Evolutionary conservation across 1,140 invertebrate genomes (phyloP).

Genomic region (Zaprionus inermis): DNA sequence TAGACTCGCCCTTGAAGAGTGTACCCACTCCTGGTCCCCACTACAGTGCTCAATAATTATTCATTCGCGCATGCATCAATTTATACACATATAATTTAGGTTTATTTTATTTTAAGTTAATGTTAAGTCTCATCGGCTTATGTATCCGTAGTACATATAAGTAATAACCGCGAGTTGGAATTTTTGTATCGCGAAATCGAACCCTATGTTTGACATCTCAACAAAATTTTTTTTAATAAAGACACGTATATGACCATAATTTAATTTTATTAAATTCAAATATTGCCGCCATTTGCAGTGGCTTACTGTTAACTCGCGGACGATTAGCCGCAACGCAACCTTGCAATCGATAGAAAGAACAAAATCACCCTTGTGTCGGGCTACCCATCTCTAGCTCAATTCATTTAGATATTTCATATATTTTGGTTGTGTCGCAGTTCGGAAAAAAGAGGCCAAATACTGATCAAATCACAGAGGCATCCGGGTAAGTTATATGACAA

Average conservation of each 20-base stretch:
- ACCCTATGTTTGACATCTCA: neutral
- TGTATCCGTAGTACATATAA: neutral
- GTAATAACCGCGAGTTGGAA: neutral
- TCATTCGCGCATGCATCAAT: neutral
- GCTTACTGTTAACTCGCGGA: neutral
- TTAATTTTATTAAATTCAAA: too few relatives aligned
- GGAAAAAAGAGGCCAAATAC: slow-evolving; percentile 67
- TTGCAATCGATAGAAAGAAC: slow-evolving; percentile 21
- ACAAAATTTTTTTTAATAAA: slow-evolving; percentile 2
- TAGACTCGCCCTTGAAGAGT: slow-evolving; percentile 92
- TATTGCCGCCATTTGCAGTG: neutral
- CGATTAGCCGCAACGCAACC: neutral
- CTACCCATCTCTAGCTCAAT: slow-evolving; percentile 20
- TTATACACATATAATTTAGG: neutral
- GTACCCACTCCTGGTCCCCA: slow-evolving; percentile 92
- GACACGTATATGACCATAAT: neutral
- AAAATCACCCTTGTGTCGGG: neutral
- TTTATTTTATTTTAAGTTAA: neutral
- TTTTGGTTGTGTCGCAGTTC: slow-evolving; percentile 55
- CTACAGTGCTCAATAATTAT: slow-evolving; percentile 80
- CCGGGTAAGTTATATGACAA: slow-evolving; percentile 66
- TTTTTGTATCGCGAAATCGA: neutral
- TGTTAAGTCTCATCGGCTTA: neutral
- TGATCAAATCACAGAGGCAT: slow-evolving; percentile 76
- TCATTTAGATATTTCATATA: slow-evolving; percentile 65